Conservation (phyloP, 2,797 vertebrate species). For the Oryzias dopingdopingensis region DNA sequence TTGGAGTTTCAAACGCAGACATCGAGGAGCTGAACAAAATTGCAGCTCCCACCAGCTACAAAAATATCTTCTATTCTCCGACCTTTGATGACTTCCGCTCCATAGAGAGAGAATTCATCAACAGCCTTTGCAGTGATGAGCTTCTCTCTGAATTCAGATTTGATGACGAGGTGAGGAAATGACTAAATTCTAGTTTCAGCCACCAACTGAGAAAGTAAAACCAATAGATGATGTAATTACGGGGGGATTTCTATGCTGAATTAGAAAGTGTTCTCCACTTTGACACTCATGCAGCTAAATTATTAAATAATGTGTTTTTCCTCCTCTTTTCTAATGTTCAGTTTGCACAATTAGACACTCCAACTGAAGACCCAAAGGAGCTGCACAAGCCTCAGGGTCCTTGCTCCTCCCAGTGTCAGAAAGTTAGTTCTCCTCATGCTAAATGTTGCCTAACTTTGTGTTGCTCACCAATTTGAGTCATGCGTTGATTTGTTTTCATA, state of each 20-base stretch:
- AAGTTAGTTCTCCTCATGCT: slow-evolving; percentile 63
- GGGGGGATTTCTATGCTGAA: slow-evolving; percentile 2
- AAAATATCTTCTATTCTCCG: slow-evolving; percentile 81
- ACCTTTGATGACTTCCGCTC: slow-evolving; percentile 84
- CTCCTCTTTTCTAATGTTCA: slow-evolving; percentile 25
- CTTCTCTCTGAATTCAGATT: slow-evolving; percentile 65
- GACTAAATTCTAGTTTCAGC: neutral
- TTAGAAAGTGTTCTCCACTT: neutral
- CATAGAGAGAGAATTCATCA: slow-evolving; percentile 84
- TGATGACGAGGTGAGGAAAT: slow-evolving; percentile 63
- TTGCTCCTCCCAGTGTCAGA: slow-evolving; percentile 74
- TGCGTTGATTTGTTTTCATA: slow-evolving; percentile 47
- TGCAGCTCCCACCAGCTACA: slow-evolving; percentile 77
- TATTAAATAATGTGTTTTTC: neutral
- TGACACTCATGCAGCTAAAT: neutral
- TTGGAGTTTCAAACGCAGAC: slow-evolving; percentile 85
- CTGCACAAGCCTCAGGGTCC: slow-evolving; percentile 70
- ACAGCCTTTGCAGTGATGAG: slow-evolving; percentile 77
- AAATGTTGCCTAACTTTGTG: neutral
- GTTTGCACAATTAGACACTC: slow-evolving; percentile 74
- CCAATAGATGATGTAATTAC: neutral
- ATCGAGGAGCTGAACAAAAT: slow-evolving; percentile 79
- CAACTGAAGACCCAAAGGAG: slow-evolving; percentile 70
- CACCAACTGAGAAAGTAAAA: slow-evolving; percentile 2
- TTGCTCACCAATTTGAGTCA: slow-evolving; percentile 13